Conservation (phyloP, 2,113 vertebrate genomes). For the Galemys pyrenaicus region DNA sequence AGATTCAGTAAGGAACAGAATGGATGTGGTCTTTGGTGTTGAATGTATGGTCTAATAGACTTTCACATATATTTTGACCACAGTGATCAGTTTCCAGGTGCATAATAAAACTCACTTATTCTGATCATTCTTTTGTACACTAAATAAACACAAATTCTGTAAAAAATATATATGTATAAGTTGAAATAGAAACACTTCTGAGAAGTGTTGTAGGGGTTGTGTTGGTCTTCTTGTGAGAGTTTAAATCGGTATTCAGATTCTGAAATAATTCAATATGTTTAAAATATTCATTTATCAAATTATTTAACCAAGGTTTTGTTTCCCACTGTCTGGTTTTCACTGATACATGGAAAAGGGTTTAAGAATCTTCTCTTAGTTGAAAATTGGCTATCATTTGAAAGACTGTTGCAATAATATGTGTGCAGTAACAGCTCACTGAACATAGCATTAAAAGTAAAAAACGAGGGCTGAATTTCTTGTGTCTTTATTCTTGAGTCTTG, state of each 20-base stretch:
- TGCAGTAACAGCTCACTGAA: constrained; percentile 69
- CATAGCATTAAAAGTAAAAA: constrained; percentile 46
- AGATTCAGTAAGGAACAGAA: not conserved
- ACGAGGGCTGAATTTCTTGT: constrained; percentile 56
- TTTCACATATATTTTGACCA: not conserved
- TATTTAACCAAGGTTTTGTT: constrained; percentile 59
- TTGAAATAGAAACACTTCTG: constrained; percentile 22
- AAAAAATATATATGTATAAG: constrained; percentile 16
- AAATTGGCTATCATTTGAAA: constrained; percentile 73
- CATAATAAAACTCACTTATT: constrained; percentile 45
- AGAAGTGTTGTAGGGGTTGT: constrained; percentile 1
- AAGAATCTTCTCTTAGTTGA: constrained; percentile 53
- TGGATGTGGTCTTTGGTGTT: not conserved
- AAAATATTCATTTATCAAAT: constrained; percentile 62
- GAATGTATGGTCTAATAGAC: not conserved
- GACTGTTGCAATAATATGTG: constrained; percentile 58
- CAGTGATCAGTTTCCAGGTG: not conserved
- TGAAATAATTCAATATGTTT: constrained; percentile 55
- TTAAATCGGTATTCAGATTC: constrained; percentile 46
- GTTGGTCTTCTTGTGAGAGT: constrained; percentile 22
- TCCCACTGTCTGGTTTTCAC: constrained; percentile 61
- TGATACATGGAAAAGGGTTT: constrained; percentile 33
- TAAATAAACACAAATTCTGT: constrained; percentile 6
- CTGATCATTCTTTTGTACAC: not conserved
- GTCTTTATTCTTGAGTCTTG: constrained; percentile 55